Base-by-base conservation (phyloP, 2,888 invertebrate genomes). In the Neria commutata region DNA sequence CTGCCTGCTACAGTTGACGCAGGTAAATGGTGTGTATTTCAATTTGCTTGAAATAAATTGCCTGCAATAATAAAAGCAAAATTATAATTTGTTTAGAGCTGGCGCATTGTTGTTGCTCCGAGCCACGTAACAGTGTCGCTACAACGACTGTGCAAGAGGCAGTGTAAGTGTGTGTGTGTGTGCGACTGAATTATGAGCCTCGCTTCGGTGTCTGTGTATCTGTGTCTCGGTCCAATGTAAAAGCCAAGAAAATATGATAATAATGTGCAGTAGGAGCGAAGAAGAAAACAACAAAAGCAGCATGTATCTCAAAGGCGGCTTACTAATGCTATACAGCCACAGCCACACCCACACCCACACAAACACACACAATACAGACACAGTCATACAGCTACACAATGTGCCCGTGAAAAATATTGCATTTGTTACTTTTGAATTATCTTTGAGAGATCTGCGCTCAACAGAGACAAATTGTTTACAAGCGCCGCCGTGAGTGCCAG, bases 11-110 rank as follows among this genome's bases (percentile, higher is more conserved):
- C 6, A 29, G 29, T 29, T 29, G 37, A 3, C n/a, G 62, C 73
- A 72, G 74, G 72, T 72, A 69, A 72, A 69, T 72, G 71, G 71
- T 69, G 68, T 66, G 68, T 65, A 74, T 72, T 72, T 72, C 74
- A 72, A 72, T 72, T 72, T 72, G 64, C 65, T 63, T 61, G 65
- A 61, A 68, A 72, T 73, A 72, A 73, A 72, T 72, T 74, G 71
- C 74, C 63, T 60, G 65, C 74, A 73, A 74, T 72, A 74, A 72
- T 42, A 21, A 21, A 5, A 42, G 19, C 42, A 42, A 42, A 42
- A 42, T 17, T 5, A 17, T 42, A 42, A 42, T 42, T 42, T 42
- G 42, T 42, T 42, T 42, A 42, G n/a, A n/a, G 42, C 6, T 42
- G 42, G 21, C 42, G 21, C 21, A 37, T 42, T 42, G 42, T 21